Base-by-base conservation (phyloP, 2,113 vertebrate species). In the Tursiops truncatus region DNA sequence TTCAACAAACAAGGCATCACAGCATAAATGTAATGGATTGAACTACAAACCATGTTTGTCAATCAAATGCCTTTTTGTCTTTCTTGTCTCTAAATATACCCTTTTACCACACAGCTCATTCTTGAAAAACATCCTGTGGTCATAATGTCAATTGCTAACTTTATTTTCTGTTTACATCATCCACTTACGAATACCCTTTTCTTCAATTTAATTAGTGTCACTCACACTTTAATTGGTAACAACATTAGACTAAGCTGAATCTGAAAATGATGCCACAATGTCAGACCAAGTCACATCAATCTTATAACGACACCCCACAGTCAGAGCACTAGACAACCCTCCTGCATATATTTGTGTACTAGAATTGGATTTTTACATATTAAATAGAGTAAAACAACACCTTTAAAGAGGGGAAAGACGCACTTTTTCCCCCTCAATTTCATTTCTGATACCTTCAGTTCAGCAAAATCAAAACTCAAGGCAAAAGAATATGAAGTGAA, bases 191-290 rank as follows among this genome's bases (percentile, higher is more conserved):
- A 88, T 84, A 91, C n/a, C n/a, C 63, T 89, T 92, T 93, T 25
- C 67, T 41, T 92, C 28, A 3, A 88, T 90, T 95, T 97, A 98
- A 96, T 98, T 95, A 81, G 67, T 94, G 95, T 92, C 96, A 94
- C 25, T 97, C 91, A 95, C 31, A 76, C 44, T 87, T 83, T 96
- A 96, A 90, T 58, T 81, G 83, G 74, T 38, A 50, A 77, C 83
- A 77, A 56, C 58, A 10, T 31, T 80, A 96, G 92, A 28, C 28
- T 36, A 87, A 97, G 74, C 31, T 89, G 70, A 90, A 90, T 84
- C 62, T 87, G 65, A 86, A 97, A 94, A 80, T 31, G 41, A 82
- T 63, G 76, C 44, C 25, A 50, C 50, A 41, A 26, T 50, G 58
- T 80, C 92, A 70, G 23, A 62, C 0, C 25, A 15, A 74, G 91